Base-by-base conservation (phyloP, 2,113 vertebrate genomes). In the Albula glossodonta region DNA sequence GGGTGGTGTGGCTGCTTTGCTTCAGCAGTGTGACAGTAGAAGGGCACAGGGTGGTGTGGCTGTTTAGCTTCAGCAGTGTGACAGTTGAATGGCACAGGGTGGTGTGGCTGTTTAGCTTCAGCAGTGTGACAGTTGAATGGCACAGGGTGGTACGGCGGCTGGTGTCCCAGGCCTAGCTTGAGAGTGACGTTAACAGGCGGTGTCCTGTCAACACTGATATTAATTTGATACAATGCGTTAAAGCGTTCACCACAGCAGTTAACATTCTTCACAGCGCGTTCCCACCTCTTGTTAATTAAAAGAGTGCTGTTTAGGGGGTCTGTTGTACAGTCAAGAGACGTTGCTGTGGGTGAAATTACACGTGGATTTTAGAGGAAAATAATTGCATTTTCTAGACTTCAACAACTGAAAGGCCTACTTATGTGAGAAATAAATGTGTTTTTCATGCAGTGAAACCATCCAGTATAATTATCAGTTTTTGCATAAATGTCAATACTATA, bases 161-260 rank as follows among this genome's bases (percentile, higher is more conserved):
- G 41, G 41, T 19, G 31, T 50, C 78, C 41, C 9, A 15, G 12
- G 41, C 49, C 49, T 51, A 48, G 41, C 17, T 5, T 10, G 7
- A 51, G 78, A 49, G 11, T 51, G 41, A 48, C 17, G 78, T 80
- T 7, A 48, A 50, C 41, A 80, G 41, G 10, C 25, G 51, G 53
- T 53, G 50, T 25, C 70, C 51, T 85, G 50, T 56, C 74, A 85
- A 48, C 50, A 31, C 31, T 31, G 77, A 78, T 78, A 79, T 85
- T 50, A 78, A 85, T 85, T 78, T 85, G 70, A 85, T 78, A 85
- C 52, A 78, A 31, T 25, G n/a, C 53, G 81, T 83, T 56, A 15
- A 85, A 85, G 79, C 13, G 41, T 56, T 51, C 25, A 79, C 31
- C 25, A n/a, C 25, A 57, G 13, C 52, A 52, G 70, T 85, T 79